phyloP scores from a whole-genome alignment of 2,113 vertebrate genomes.

The Clinocottus analis region DNA sequence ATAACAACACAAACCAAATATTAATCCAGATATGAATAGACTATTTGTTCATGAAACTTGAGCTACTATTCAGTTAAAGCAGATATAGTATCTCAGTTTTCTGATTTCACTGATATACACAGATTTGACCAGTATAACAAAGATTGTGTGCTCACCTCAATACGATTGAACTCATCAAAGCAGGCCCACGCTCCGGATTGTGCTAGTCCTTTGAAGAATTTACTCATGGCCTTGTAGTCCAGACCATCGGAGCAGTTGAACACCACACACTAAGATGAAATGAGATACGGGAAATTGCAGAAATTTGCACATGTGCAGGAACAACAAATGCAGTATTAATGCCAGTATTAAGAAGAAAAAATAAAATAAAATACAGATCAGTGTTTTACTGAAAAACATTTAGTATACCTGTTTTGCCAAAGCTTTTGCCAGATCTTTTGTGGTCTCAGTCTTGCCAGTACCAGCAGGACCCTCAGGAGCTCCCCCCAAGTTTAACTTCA shows the following conservation, averaged over 20 bases:
- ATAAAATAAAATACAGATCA: not conserved
- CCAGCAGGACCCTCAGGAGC: conserved; percentile 96
- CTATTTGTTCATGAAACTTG: not conserved
- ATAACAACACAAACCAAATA: not conserved
- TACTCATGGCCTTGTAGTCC: conserved; percentile 97
- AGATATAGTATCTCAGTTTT: not conserved
- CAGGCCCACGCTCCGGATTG: conserved; percentile 95
- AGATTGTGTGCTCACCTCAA: conserved; percentile 86
- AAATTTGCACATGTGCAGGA: conserved; percentile 16
- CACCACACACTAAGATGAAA: conserved; percentile 88
- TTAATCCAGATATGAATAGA: not conserved
- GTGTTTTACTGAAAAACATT: not conserved
- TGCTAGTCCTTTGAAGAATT: conserved; percentile 96
- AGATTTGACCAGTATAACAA: not conserved
- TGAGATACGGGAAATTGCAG: not conserved
- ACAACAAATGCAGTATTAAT: not conserved
- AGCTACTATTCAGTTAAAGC: not conserved
- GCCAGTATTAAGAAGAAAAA: not conserved
- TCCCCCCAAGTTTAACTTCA: conserved; percentile 93
- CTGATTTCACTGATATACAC: not conserved
- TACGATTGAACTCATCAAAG: conserved; percentile 97
- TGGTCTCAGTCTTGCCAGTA: conserved; percentile 97
- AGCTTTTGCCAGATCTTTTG: conserved; percentile 96
- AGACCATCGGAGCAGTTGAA: conserved; percentile 97
- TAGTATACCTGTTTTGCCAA: conserved; percentile 92